A percentile compares a stretch with the other conserved stretches of the same genome.
These are phyloP conservation scores for Actinemys pallida DNA, from an alignment of 2,113 vertebrate genomes.

Conservation along the genomic window DNA sequence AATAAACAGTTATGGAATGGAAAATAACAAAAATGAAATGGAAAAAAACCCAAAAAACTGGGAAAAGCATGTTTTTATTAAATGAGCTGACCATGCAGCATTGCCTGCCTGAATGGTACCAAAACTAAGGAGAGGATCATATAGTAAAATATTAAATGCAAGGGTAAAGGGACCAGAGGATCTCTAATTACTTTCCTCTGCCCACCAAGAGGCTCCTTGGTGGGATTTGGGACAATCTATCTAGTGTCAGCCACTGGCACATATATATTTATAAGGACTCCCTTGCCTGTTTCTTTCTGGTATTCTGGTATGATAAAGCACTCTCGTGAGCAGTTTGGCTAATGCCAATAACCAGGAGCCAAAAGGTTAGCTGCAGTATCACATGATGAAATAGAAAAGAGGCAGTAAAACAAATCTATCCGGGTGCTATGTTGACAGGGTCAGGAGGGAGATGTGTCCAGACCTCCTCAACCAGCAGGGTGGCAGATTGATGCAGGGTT, in stretches of 20 bases:
- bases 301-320: background rate
- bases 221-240: background rate
- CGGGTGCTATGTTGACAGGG: background rate
- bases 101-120: rapidly evolving
- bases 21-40: background rate
- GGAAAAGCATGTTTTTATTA: background rate
- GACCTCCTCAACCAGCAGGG: background rate
- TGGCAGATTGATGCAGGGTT: background rate
- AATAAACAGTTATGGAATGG: background rate
- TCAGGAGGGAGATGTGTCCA: background rate
- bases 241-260: background rate
- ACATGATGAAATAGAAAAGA: background rate
- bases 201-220: background rate
- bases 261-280: background rate
- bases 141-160: background rate
- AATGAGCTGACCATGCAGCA: background rate
- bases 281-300: background rate
- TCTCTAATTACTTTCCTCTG: rapidly evolving
- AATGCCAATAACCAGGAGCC: background rate
- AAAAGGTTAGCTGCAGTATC: background rate
- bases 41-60: background rate
- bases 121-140: background rate
- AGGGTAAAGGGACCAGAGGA: background rate
- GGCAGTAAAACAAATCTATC: background rate
- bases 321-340: background rate